Base-by-base conservation (phyloP, 2,797 vertebrate species). In the Pseudomugil tenellus region DNA sequence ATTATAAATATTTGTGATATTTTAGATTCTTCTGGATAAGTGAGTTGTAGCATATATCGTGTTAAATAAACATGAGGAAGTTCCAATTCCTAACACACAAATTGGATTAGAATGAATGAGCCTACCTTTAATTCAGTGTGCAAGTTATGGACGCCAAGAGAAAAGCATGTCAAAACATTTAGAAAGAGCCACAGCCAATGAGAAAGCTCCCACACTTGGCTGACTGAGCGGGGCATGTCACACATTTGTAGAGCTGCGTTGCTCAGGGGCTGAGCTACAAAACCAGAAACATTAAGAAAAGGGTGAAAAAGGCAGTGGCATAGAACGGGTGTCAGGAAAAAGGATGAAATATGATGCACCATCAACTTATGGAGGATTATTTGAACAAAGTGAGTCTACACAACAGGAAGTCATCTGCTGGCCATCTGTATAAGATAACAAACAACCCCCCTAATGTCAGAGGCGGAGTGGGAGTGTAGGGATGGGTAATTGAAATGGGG, bases 321-420 rank as follows among this genome's bases (percentile, higher is more conserved):
- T 12, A 14, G 48, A 49, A 23, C 53, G 39, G 55, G 2, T 1
- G 35, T 58, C 37, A 31, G 23, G 70, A 71, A 60, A 55, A 67
- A 43, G 49, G 9, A 55, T 72, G 32, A 57, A 72, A 63, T 11
- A 17, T 53, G 72, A 70, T 67, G 66, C 29, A 26, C 16, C 32
- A 35, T 67, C 57, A 31, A 16, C 59, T 73, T 60, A 56, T 64
- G 21, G 64, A 0, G 3, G 49, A 51, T 25, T 54, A 23, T 66
- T 70, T 66, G 39, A 72, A 48, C 65, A 37, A 12, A n/a, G 54
- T 39, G 41, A 70, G 57, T 51, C 25, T 23, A 16, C 37, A 58
- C 60, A 57, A 21, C 29, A 51, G 46, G 16, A 26, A 16, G 16
- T 63, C 21, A 39, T 68, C 53, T 68, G 23, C 29, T 61, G 54